These are phyloP conservation scores for Mnemiopsis leidyi DNA, from an alignment of 37 sponge, comb jelly and placozoan genomes.

Conservation along the genomic window DNA sequence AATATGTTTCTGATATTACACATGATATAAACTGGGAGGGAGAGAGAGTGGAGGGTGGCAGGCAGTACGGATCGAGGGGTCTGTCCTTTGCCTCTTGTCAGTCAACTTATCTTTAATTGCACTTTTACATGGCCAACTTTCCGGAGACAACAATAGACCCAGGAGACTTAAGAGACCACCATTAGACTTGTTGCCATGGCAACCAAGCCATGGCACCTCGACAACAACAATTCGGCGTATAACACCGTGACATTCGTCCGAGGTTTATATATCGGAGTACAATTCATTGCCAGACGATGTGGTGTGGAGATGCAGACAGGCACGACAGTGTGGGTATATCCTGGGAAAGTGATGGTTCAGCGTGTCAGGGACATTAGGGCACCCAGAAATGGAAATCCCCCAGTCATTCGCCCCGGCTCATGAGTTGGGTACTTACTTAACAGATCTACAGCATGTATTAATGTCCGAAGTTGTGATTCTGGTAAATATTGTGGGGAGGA, in stretches of 20 bases:
- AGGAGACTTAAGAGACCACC: neutral
- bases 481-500: neutral
- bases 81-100: neutral
- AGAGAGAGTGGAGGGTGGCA: too few species aligned
- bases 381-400: too few species aligned
- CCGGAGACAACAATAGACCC: neutral
- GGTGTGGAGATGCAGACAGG: too few species aligned
- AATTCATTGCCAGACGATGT: too few species aligned
- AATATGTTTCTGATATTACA: neutral
- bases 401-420: neutral
- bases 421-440: neutral
- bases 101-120: neutral
- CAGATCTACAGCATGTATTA: neutral
- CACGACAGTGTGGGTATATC: too few species aligned
- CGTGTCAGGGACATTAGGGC: too few species aligned
- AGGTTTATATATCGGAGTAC: too few species aligned
- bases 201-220: neutral
- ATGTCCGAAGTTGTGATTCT: neutral
- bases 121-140: neutral
- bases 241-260: neutral
- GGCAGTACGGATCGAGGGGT: too few species aligned
- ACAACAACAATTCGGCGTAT: neutral
- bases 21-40: neutral
- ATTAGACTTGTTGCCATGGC: neutral
- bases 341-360: too few species aligned